phyloP scores from a whole-genome alignment of 2,797 vertebrate species.

The Peromyscus aztecus region DNA sequence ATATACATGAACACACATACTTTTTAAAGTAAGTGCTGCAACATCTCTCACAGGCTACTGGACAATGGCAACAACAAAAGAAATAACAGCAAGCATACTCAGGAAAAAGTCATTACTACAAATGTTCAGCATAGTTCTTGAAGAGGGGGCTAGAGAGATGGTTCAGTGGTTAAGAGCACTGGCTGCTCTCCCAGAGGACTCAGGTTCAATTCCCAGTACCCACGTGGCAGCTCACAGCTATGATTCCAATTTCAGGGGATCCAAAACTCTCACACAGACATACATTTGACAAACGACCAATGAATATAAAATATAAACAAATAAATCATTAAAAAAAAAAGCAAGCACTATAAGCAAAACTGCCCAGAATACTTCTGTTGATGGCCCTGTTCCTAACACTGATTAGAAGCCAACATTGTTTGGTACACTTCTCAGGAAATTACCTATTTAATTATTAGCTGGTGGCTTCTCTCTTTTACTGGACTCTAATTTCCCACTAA shows the following conservation, averaged over 20 bases:
- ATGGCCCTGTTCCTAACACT: background rate
- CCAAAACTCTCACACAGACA: background rate
- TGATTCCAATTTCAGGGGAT: background rate
- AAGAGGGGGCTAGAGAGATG: background rate
- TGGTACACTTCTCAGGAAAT: background rate
- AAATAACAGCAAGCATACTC: background rate
- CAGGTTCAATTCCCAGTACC: background rate
- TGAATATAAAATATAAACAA: background rate
- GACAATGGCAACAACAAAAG: background rate
- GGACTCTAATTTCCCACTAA: background rate
- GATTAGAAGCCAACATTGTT: background rate
- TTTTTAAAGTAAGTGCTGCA: background rate
- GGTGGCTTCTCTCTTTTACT: background rate
- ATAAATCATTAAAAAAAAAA: background rate
- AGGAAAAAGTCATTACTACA: background rate
- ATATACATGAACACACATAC: background rate
- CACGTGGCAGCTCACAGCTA: background rate
- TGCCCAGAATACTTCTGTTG: background rate
- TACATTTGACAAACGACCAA: background rate
- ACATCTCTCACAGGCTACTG: background rate
- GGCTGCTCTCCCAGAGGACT: background rate
- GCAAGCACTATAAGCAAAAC: background rate
- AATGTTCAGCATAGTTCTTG: no score
- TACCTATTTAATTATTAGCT: conserved; percentile 12
- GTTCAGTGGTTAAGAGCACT: background rate